Percentiles rank a stretch among this genome's conserved stretches.
These are phyloP conservation scores for Sitta carolinensis DNA, from an alignment of 2,797 vertebrate genomes.

Conservation along the genomic window DNA sequence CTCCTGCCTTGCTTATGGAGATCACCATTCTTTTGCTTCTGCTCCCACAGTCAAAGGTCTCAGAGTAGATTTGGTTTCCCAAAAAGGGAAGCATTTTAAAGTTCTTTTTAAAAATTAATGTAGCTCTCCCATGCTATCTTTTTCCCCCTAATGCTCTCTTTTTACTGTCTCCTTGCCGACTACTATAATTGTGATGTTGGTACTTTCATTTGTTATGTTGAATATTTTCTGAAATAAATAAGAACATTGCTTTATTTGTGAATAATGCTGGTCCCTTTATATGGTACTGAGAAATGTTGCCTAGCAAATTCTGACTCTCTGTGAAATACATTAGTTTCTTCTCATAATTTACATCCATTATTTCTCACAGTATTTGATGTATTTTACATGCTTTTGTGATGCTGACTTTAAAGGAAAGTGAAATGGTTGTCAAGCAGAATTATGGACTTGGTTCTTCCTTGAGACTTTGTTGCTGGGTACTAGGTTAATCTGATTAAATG, in stretches of 20 bases:
- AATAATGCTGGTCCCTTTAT: neutral
- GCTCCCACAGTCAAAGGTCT: neutral
- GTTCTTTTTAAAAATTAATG: neutral
- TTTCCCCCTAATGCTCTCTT: neutral
- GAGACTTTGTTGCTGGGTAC: neutral
- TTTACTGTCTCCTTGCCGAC: neutral
- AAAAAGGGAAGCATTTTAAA: neutral
- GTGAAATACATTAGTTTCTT: conserved; percentile 20
- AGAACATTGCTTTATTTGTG: conserved; percentile 20
- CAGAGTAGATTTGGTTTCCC: neutral
- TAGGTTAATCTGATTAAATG: neutral
- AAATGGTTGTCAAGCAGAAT: neutral
- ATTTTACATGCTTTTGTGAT: neutral
- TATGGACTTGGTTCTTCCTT: neutral
- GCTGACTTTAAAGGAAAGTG: neutral
- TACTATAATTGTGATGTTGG: neutral
- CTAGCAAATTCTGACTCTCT: conserved; percentile 21
- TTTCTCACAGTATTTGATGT: neutral
- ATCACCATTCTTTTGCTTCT: neutral
- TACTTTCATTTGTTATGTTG: neutral
- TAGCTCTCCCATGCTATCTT: neutral
- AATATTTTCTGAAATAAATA: conserved; percentile 36
- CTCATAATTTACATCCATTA: neutral
- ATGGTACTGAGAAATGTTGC: conserved; percentile 18
- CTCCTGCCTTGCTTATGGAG: neutral